A percentile compares a stretch with the other conserved stretches of the same genome.
Conservation (phyloP, 2,797 vertebrate species). For the Crossoptilon crossoptilon region DNA sequence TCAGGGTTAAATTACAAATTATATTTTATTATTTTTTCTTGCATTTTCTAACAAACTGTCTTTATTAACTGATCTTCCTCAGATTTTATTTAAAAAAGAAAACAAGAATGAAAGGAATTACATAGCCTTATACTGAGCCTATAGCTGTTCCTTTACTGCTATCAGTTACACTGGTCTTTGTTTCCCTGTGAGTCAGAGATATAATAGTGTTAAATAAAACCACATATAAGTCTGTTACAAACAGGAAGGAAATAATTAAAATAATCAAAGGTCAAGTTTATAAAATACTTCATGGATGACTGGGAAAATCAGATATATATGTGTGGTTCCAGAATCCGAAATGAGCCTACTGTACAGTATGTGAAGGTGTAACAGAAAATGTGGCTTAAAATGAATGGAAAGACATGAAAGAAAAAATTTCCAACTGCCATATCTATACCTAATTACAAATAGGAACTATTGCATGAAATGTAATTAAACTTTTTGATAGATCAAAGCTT, state of each 20-base stretch:
- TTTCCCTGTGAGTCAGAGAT: not conserved
- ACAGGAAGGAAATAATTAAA: slow-evolving; percentile 58
- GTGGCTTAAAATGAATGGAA: slow-evolving; percentile 61
- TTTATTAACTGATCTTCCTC: not conserved
- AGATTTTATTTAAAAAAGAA: not conserved
- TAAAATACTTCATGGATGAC: slow-evolving; percentile 40
- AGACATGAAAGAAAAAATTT: slow-evolving; percentile 73
- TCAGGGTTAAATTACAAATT: not conserved
- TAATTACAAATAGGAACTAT: slow-evolving; percentile 73
- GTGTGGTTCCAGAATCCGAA: not conserved
- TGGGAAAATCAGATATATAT: slow-evolving; percentile 33
- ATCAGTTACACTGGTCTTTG: not conserved
- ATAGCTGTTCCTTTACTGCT: not conserved
- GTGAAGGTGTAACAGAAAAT: slow-evolving; percentile 44
- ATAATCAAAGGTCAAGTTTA: slow-evolving; percentile 43
- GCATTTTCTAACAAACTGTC: not conserved
- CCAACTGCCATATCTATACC: slow-evolving; percentile 11
- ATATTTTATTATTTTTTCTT: not conserved
- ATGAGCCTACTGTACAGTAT: not conserved
- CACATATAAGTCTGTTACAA: slow-evolving; percentile 5
- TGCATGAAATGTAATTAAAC: slow-evolving; percentile 76
- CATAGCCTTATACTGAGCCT: not conserved
- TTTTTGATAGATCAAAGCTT: slow-evolving; percentile 76
- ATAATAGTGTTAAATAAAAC: slow-evolving; percentile 23
- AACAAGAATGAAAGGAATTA: not conserved